Evolutionary conservation across 2,888 invertebrate species (phyloP), one percentile per base, ranked within the genome.

Genomic region (Villa cingulata): DNA sequence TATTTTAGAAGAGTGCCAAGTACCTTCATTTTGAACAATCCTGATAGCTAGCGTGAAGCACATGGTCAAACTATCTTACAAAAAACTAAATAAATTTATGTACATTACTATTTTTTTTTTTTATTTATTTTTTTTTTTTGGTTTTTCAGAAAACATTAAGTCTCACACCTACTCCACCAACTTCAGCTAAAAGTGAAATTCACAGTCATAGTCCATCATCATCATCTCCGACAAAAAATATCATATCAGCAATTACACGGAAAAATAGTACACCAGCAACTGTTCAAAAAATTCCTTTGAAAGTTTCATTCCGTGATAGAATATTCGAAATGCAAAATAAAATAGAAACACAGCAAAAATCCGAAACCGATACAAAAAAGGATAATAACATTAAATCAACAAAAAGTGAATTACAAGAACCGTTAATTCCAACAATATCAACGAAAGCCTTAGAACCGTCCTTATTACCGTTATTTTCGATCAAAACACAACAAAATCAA

Each of bases 221-320:
- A 18, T 12, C 18, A n/a, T 36, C 29, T 4, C 34, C 23, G 37
- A 12, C 29, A 32, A 12, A 9, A 32, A 32, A 7, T 32, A 32
- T 32, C 29, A 32, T 32, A 32, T 32, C 29, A 32, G 12, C 29
- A 32, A 32, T 32, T 12, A 32, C 9, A 32, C 9, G 23, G 32
- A 54, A 45, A 16, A 14, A 45, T 38, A 50, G 51, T 42, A 39
- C 49, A 37, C 51, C 52, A 37, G 70, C 12, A 64, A 43, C 57
- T 42, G 57, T 59, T 41, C 58, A 57, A 48, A 63, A 66, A 52
- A 62, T 64, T 42, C 56, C 60, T 18, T 74, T 76, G 47, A 77
- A 78, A 70, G 78, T 78, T 39, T 77, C 78, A 55, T 78, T 78
- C 58, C 75, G 71, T 62, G 77, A 78, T 58, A 75, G 73, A 65